These are phyloP conservation scores for Chunga burmeisteri DNA, from an alignment of 2,113 vertebrate species.

Conservation along the genomic window DNA sequence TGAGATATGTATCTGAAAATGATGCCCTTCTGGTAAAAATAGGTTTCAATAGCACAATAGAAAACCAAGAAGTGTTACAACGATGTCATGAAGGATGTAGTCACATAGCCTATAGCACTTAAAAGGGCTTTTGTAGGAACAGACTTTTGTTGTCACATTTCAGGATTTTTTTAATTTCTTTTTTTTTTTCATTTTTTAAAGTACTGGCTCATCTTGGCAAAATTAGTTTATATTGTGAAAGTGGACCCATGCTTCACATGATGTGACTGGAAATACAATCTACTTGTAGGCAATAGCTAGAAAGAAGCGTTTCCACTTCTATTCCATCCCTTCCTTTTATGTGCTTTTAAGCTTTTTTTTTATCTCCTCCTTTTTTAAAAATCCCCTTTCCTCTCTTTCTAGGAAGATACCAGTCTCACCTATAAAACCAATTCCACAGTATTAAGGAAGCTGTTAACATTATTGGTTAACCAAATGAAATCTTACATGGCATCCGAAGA, in stretches of 20 bases:
- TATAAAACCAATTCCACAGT: neutral
- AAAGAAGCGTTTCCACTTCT: neutral
- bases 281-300: neutral
- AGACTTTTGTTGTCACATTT: neutral
- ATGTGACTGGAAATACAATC: neutral
- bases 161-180: neutral
- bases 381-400: neutral
- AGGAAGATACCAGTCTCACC: neutral
- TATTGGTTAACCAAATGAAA: neutral
- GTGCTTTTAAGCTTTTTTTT: neutral
- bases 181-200: neutral
- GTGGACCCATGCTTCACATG: neutral
- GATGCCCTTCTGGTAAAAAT: neutral
- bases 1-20: neutral
- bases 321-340: neutral
- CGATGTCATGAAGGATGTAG: neutral
- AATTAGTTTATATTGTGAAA: neutral
- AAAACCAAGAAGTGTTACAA: neutral
- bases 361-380: neutral
- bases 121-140: neutral
- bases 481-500: neutral
- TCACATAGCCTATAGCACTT: neutral
- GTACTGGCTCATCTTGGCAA: constrained; percentile 9
- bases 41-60: neutral
- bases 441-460: neutral